Percentiles rank a stretch among this genome's conserved stretches.
These are phyloP conservation scores for Homarus americanus DNA, from an alignment of 1,140 invertebrate genomes.

Conservation along the genomic window DNA sequence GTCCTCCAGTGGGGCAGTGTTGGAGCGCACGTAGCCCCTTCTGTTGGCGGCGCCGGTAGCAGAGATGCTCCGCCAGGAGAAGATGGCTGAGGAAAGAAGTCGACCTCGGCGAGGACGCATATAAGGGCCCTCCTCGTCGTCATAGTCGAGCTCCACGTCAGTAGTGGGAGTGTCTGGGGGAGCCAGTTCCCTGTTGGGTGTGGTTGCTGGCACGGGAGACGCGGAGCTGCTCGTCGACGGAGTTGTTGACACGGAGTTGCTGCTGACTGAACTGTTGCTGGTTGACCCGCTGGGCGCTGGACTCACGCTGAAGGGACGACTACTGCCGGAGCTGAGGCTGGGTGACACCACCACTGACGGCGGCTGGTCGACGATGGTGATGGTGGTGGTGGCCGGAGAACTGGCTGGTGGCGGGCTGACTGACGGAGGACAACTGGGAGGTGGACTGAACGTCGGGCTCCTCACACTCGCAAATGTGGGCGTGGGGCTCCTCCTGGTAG, in stretches of 20 bases:
- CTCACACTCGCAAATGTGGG: neutral
- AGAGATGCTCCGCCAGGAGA: slow-evolving; percentile 73
- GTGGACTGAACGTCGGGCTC: slow-evolving; percentile 27
- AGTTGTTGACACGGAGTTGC: slow-evolving; percentile 66
- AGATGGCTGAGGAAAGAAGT: slow-evolving; percentile 73
- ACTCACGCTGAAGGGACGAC: slow-evolving; percentile 67
- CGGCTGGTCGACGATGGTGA: slow-evolving; percentile 56
- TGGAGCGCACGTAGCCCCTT: slow-evolving; percentile 69
- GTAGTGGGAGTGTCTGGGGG: slow-evolving; percentile 50
- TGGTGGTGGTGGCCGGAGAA: slow-evolving; percentile 59
- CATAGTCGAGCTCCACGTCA: slow-evolving; percentile 67
- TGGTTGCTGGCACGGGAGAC: slow-evolving; percentile 60
- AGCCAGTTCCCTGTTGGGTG: slow-evolving; percentile 16
- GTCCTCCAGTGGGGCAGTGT: slow-evolving; percentile 73
- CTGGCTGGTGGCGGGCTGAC: slow-evolving; percentile 43
- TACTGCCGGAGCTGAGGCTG: slow-evolving; percentile 22
- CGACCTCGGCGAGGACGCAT: slow-evolving; percentile 66
- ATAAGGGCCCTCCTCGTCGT: slow-evolving; percentile 70
- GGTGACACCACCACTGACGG: slow-evolving; percentile 57
- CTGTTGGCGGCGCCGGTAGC: slow-evolving; percentile 53
- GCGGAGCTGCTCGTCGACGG: slow-evolving; percentile 70
- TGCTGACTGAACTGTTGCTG: slow-evolving; percentile 61
- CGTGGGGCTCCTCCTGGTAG: neutral
- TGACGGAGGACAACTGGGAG: slow-evolving; percentile 44
- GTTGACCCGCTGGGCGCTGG: slow-evolving; percentile 56